Base-by-base conservation (phyloP, 2,113 vertebrate genomes). In the Perca flavescens region DNA sequence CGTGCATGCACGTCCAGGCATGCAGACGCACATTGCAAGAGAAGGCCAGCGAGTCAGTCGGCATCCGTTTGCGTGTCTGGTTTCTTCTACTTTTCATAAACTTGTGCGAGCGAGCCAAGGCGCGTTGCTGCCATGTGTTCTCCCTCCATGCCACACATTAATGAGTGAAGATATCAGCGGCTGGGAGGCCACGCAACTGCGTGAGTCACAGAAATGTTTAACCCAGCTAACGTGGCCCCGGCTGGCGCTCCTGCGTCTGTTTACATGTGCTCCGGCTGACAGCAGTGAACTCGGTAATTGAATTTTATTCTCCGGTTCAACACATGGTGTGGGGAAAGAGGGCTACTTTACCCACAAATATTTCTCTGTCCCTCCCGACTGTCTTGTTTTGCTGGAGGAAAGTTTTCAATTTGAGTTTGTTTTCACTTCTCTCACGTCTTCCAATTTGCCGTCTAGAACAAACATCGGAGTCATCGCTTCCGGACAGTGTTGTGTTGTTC, bases 31-130 rank as follows among this genome's bases (percentile, higher is more conserved):
- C 52, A 52, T 17, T 11, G 46, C 4, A 21, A 21, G 83, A 61
- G 73, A 69, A 69, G 56, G 78, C 85, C 83, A 49, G 71, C 65
- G 34, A 66, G 86, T 72, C 21, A 6, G 12, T 52, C 81, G 9
- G 82, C 83, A 88, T 89, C 82, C 82, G 82, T 84, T 92, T 86
- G 92, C 92, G 92, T 94, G 92, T 92, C 91, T 91, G 91, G 50
- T 84, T 82, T 86, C 80, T 82, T 25, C 79, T 62, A 16, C 84
- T 86, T 90, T 90, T 84, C 82, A 69, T 73, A 84, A 91, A 88
- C 80, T 64, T 15, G 61, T 16, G 66, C 11, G 53, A 82, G 77
- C 25, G 76, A 86, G 91, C 87, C 88, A 86, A 92, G 86, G 71
- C 40, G 86, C 76, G 76, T 83, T 80, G 85, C 83, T 80, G 77